These are phyloP conservation scores for Trichosurus vulpecula DNA, from an alignment of 2,797 vertebrate genomes.

Conservation along the genomic window DNA sequence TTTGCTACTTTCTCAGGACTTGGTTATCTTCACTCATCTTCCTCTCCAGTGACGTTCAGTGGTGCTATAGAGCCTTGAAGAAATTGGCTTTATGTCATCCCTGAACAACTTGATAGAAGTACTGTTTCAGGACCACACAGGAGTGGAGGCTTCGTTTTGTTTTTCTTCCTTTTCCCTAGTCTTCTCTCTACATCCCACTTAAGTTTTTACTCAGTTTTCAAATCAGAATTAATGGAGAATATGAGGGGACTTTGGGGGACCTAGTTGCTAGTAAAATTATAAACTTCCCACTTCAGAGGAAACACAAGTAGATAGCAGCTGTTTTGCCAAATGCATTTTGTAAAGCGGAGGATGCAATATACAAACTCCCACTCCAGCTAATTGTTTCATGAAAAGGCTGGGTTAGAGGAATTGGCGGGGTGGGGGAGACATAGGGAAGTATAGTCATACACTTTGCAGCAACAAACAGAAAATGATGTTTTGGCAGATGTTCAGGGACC, in stretches of 20 bases:
- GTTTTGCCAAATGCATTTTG: slow-evolving; percentile 32
- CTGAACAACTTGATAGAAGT: neutral
- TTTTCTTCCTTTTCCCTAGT: slow-evolving; percentile 5
- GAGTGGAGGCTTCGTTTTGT: slow-evolving; percentile 10
- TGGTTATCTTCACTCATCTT: slow-evolving; percentile 25
- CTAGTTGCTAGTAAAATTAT: slow-evolving; percentile 15
- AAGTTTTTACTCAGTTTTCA: neutral
- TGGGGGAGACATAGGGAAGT: neutral
- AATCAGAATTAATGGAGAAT: neutral
- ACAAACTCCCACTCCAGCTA: slow-evolving; percentile 35
- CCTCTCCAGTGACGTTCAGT: slow-evolving; percentile 32
- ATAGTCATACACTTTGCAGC: neutral
- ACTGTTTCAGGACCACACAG: slow-evolving; percentile 10
- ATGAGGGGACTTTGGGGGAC: slow-evolving; percentile 25
- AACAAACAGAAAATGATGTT: slow-evolving; percentile 39
- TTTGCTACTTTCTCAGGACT: slow-evolving; percentile 36
- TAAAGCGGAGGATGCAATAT: neutral
- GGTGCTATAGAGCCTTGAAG: neutral
- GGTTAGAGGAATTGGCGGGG: slow-evolving; percentile 6
- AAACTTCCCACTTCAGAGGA: slow-evolving; percentile 41
- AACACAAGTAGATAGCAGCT: slow-evolving; percentile 16
- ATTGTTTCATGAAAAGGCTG: slow-evolving; percentile 56
- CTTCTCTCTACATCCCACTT: neutral
- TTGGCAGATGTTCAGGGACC: slow-evolving; percentile 51
- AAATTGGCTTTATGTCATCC: slow-evolving; percentile 38